These are phyloP conservation scores for Trichogramma evanescens DNA, from an alignment of 2,888 invertebrate genomes.

Conservation along the genomic window DNA sequence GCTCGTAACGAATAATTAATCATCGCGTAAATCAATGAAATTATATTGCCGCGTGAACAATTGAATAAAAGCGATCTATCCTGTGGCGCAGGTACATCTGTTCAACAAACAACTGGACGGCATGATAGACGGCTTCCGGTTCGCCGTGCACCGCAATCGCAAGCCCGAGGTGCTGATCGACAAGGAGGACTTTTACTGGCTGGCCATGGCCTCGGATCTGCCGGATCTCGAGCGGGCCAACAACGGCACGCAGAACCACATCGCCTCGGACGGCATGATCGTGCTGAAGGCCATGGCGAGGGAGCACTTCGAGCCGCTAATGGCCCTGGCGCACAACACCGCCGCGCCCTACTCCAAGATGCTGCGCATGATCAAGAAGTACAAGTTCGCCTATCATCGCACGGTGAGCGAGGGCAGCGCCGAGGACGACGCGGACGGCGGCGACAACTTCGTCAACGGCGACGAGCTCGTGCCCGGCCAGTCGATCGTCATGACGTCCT, in stretches of 20 bases:
- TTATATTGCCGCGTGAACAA: background rate
- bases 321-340: conserved; percentile 74
- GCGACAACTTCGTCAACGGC: background rate
- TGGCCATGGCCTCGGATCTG: conserved; percentile 71
- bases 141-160: conserved; percentile 60
- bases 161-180: conserved; percentile 54
- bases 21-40: background rate
- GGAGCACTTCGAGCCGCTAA: conserved; percentile 40
- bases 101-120: conserved; percentile 74
- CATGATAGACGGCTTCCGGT: conserved; percentile 67
- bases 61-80: background rate
- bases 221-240: conserved; percentile 55
- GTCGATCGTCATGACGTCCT: conserved; percentile 71
- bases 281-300: conserved; percentile 34
- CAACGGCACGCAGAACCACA: conserved; percentile 40
- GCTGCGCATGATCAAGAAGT: conserved; percentile 77
- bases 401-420: conserved; percentile 48
- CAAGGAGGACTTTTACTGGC: conserved; percentile 62
- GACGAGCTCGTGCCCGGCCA: conserved; percentile 56
- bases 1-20: no score
- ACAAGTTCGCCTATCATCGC: conserved; percentile 69
- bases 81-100: conserved; percentile 55
- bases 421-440: no score
- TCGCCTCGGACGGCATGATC: conserved; percentile 39
- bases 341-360: conserved; percentile 74